phyloP scores from a whole-genome alignment of 2,888 invertebrate genomes.

The Ophion ventricosus region DNA sequence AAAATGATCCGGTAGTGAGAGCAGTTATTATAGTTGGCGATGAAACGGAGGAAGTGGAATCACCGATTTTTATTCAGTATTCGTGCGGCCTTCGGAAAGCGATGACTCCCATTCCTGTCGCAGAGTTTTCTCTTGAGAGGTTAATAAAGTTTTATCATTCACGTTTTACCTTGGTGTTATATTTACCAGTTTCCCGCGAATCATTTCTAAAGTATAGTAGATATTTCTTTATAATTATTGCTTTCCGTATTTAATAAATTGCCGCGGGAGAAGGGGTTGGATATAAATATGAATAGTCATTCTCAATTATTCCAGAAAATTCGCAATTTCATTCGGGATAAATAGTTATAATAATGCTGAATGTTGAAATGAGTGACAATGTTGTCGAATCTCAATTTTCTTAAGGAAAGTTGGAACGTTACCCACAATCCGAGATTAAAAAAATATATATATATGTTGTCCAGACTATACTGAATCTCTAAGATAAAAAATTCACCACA shows the following conservation, averaged over 20 bases:
- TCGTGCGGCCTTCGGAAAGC: neutral
- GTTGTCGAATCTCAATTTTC: too few species aligned
- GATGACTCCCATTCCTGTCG: neutral
- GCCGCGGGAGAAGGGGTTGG: neutral
- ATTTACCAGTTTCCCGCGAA: neutral
- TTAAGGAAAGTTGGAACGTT: too few species aligned
- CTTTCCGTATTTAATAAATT: neutral
- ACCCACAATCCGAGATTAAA: too few species aligned
- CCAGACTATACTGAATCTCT: too few species aligned
- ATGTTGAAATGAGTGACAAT: too few species aligned
- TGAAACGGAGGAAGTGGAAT: neutral
- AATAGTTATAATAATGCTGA: too few species aligned
- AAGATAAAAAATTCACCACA: too few species aligned
- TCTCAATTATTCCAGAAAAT: too few species aligned
- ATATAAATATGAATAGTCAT: too few species aligned
- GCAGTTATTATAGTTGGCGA: neutral
- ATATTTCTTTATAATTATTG: neutral
- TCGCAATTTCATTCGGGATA: too few species aligned
- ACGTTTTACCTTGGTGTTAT: neutral
- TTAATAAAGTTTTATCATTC: neutral
- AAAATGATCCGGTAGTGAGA: neutral
- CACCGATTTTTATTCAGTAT: constrained; percentile 23
- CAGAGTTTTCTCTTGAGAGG: neutral
- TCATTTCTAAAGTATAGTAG: neutral
- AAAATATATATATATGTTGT: too few species aligned